Percentiles rank a stretch among this genome's conserved stretches.
Conservation (phyloP, 2,797 vertebrate species). For the Onychomys arenicola region DNA sequence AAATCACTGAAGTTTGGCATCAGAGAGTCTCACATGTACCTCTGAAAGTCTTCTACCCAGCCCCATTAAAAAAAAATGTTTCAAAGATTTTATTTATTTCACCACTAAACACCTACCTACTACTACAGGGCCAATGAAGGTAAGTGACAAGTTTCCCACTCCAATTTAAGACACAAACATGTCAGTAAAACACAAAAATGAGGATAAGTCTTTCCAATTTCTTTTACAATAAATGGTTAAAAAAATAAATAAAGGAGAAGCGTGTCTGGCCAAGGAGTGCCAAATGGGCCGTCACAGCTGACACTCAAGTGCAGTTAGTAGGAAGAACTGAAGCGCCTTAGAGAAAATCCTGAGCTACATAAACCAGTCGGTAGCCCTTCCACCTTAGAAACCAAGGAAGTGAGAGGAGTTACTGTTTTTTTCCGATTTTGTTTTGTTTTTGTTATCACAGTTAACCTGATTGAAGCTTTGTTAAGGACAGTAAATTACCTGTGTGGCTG, state of each 20-base stretch:
- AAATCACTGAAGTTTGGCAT: neutral
- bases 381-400: neutral
- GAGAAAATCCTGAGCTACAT: neutral
- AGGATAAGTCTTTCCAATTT: neutral
- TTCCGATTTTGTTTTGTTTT: neutral
- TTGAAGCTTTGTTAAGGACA: neutral
- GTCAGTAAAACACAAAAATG: constrained; percentile 2
- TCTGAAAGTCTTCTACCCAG: constrained; percentile 38
- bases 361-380: neutral
- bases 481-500: neutral
- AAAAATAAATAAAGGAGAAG: neutral
- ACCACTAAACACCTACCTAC: constrained; percentile 16
- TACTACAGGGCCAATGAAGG: constrained; percentile 11
- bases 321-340: neutral
- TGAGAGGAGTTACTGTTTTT: neutral
- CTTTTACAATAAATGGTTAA: neutral
- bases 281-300: neutral
- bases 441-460: neutral
- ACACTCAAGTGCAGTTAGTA: neutral
- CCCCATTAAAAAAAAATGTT: neutral
- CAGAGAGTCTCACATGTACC: neutral
- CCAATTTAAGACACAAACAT: neutral
- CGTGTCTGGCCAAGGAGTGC: neutral
- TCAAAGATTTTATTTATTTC: constrained; percentile 56
- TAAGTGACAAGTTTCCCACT: constrained; percentile 56